Conservation (phyloP, 2,113 vertebrate genomes). For the Craseonycteris thonglongyai region DNA sequence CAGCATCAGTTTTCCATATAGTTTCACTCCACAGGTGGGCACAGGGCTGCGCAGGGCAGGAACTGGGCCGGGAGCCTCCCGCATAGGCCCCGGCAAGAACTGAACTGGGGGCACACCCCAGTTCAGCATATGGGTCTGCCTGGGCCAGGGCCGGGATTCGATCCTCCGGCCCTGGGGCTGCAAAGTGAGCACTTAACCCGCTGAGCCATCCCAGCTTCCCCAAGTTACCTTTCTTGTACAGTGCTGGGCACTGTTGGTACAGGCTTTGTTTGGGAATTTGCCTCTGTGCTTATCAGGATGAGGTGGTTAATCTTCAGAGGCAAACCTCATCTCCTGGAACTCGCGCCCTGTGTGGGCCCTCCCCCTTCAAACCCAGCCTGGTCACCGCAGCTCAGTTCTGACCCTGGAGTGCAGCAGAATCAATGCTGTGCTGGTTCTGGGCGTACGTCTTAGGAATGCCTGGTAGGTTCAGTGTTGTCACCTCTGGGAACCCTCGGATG, state of each 20-base stretch:
- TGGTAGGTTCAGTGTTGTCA: not conserved
- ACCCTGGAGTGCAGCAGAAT: not conserved
- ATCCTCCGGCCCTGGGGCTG: too few species aligned
- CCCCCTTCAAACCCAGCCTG: not conserved
- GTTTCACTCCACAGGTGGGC: too few species aligned
- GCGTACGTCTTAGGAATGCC: not conserved
- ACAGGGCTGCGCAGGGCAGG: too few species aligned
- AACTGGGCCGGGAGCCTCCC: too few species aligned
- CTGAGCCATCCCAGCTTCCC: too few species aligned
- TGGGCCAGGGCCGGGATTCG: too few species aligned
- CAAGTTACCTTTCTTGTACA: not conserved
- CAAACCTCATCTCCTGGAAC: accelerated
- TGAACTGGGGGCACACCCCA: too few species aligned
- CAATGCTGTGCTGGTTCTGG: not conserved
- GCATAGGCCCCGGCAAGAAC: too few species aligned
- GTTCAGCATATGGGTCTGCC: too few species aligned
- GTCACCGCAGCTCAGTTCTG: not conserved
- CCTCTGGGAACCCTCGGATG: not conserved
- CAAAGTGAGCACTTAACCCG: too few species aligned
- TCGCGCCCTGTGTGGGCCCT: not conserved
- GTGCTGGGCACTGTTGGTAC: not conserved
- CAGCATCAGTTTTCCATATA: too few species aligned
- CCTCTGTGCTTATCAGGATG: not conserved
- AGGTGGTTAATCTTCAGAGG: not conserved
- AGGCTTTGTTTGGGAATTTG: not conserved